A percentile compares a stretch with the other conserved stretches of the same genome.
These are phyloP conservation scores for Macropodus opercularis DNA, from an alignment of 2,797 vertebrate species.

Conservation along the genomic window DNA sequence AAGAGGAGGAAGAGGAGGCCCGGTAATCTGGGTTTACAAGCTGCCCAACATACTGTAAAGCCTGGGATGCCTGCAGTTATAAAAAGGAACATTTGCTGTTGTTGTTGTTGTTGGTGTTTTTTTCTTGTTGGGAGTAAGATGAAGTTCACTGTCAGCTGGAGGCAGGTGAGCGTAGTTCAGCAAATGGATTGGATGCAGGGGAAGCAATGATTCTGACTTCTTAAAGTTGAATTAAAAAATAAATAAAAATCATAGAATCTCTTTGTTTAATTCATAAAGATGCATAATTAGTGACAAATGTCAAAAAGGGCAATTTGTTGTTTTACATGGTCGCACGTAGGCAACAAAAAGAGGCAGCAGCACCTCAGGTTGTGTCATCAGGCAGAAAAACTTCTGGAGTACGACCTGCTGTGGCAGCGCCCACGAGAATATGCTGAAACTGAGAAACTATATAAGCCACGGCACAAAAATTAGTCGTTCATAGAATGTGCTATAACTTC, in stretches of 20 bases:
- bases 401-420: too few relatives aligned
- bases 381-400: too few relatives aligned
- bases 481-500: too few relatives aligned
- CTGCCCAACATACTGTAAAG: background rate
- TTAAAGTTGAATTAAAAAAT: background rate
- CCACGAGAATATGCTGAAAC: too few relatives aligned
- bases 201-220: too few relatives aligned
- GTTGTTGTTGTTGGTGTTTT: too few relatives aligned
- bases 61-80: conserved; percentile 1
- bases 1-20: conserved; percentile 10
- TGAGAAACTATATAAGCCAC: too few relatives aligned
- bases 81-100: background rate
- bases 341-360: too few relatives aligned
- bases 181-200: background rate
- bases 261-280: background rate
- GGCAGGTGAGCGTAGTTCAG: background rate
- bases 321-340: background rate
- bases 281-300: background rate
- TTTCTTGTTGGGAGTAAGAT: background rate
- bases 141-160: background rate
- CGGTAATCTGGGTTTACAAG: conserved; percentile 27
- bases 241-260: background rate
- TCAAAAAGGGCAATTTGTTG: too few relatives aligned
- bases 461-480: too few relatives aligned
- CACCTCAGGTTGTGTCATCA: too few relatives aligned